Evolutionary conservation across 1,140 invertebrate species (phyloP).

Genomic region (Mycetomoellerius zeteki): DNA sequence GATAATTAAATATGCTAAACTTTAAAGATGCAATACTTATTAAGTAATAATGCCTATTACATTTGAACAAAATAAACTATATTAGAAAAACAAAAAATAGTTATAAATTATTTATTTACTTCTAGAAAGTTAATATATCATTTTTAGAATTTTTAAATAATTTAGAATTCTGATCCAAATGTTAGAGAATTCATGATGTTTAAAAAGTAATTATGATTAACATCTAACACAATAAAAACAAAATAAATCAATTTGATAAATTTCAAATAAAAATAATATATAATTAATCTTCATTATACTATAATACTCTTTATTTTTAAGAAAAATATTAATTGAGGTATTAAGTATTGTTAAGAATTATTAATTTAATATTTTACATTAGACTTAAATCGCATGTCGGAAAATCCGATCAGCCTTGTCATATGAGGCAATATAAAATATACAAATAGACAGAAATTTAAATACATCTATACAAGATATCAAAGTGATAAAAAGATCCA

Average conservation of each 20-base stretch:
- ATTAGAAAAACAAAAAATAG: background rate
- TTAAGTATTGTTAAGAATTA: slow-evolving; percentile 24
- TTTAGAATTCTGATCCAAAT: background rate
- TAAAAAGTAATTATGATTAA: slow-evolving; percentile 1
- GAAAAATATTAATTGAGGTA: slow-evolving; percentile 11
- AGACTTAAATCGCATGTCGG: background rate
- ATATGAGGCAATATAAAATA: background rate
- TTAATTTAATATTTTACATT: slow-evolving; percentile 17
- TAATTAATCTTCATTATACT: slow-evolving; percentile 6
- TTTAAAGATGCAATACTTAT: background rate
- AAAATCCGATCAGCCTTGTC: slow-evolving; percentile 10
- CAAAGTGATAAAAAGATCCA: background rate
- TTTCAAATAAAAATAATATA: background rate
- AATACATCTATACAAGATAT: background rate
- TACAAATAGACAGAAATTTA: background rate
- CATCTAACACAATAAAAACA: background rate
- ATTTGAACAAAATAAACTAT: background rate
- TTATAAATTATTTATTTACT: background rate
- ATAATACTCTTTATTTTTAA: background rate
- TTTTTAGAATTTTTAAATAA: background rate
- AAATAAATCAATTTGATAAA: background rate
- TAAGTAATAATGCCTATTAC: slow-evolving; percentile 33
- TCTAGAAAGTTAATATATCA: background rate
- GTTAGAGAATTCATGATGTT: background rate
- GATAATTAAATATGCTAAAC: background rate